A percentile compares a stretch with the other conserved stretches of the same genome.
phyloP scores from a whole-genome alignment of 2,797 vertebrate genomes.

The Sebastes steindachneri region DNA sequence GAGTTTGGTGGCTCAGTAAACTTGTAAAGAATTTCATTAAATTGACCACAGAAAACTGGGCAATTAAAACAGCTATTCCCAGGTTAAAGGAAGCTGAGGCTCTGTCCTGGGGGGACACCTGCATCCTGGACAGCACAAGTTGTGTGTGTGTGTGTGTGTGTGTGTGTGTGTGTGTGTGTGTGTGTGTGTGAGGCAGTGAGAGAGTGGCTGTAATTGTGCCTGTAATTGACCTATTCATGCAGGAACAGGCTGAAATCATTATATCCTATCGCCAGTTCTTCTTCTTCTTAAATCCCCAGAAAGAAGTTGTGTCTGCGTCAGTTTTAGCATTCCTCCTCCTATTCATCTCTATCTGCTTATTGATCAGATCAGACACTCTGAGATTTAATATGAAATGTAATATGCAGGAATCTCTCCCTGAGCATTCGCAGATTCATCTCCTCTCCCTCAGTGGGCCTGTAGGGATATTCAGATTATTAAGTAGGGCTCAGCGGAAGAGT shows the following conservation, averaged over 20 bases:
- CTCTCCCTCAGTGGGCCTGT: conserved; percentile 84
- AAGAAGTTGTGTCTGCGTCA: conserved; percentile 59
- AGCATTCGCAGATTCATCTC: conserved; percentile 83
- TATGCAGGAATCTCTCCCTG: conserved; percentile 83
- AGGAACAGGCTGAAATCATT: conserved; percentile 76
- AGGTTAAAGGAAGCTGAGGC: conserved; percentile 40
- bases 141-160: conserved; percentile 16
- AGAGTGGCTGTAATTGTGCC: conserved; percentile 69
- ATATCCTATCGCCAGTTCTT: conserved; percentile 57
- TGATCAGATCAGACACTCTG: conserved; percentile 83
- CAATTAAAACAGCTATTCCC: conserved; percentile 75
- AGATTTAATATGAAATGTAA: conserved; percentile 85
- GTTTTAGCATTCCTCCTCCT: conserved; percentile 64
- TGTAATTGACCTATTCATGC: conserved; percentile 78
- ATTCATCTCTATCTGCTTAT: conserved; percentile 87
- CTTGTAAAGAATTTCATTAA: conserved; percentile 72
- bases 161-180: conserved; percentile 21
- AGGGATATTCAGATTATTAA: conserved; percentile 89
- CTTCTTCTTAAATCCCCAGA: conserved; percentile 61
- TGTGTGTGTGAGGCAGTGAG: conserved; percentile 25
- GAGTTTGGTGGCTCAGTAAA: conserved; percentile 64
- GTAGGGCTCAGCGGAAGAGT: conserved; percentile 84
- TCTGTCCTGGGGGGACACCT: conserved; percentile 55
- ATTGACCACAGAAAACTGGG: conserved; percentile 66
- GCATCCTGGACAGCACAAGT: conserved; percentile 46